Evolutionary conservation across 2,113 vertebrate genomes (phyloP), one percentile per base, ranked within the genome.

Genomic region (Climacteris rufus): DNA sequence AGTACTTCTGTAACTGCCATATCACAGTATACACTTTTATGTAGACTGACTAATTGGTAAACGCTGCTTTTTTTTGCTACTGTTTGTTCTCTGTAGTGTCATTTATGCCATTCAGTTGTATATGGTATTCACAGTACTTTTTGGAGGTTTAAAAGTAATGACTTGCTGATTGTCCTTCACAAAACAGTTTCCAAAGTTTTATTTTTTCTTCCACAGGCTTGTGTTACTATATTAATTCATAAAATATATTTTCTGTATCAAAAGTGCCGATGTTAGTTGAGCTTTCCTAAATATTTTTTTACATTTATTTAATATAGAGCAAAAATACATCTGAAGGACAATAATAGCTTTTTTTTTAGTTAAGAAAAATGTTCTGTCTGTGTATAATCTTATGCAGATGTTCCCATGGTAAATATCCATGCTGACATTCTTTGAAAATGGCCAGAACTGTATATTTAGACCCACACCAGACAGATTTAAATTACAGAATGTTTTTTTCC

Each of bases 371-470:
- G 68, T 95, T 95, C 92, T 95, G 24, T 95, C 87, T 93, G 49
- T 90, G 42, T 66, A 77, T 97, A 98, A 97, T 96, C 91, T 91
- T 94, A 88, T 76, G 87, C 96, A 98, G 96, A 98, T 97, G 97
- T 97, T 80, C 68, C 92, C 75, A 61, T 88, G 74, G 95, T 95
- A 97, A 96, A 96, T 94, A 94, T 28, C 50, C 57, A 40, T 44
- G 80, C 88, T 95, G 96, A 91, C 86, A 61, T 86, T 81, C 60
- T 89, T 93, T 94, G 96, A 94, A 96, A 97, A 87, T 93, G 86
- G 70, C 96, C 96, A 97, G 96, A 86, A 83, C 94, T 83, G 81
- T 92, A 72, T 71, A 95, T 72, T 95, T 87, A 95, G 70, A 94
- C 74, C 60, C 76, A 93, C 65, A 69, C 76, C 82, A 96, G 96